Percentiles rank a stretch among this genome's conserved stretches.
phyloP scores from a whole-genome alignment of 1,140 invertebrate species.

The Lordiphosa stackelbergi region DNA sequence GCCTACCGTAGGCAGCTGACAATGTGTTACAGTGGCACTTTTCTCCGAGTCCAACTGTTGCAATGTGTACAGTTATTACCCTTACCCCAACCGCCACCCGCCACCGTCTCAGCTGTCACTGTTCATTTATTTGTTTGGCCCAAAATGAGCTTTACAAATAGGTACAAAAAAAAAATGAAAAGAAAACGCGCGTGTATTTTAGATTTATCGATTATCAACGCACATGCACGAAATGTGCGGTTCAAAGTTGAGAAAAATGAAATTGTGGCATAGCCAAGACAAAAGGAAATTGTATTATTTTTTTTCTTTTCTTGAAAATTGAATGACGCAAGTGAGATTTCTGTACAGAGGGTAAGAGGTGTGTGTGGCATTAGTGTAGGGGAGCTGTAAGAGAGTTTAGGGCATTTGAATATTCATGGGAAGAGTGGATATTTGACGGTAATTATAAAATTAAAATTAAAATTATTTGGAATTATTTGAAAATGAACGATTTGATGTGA shows the following conservation, averaged over 20 bases:
- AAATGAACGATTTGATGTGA: too few relatives aligned
- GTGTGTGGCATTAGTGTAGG: slow-evolving; percentile 11
- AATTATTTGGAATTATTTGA: too few relatives aligned
- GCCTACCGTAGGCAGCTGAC: slow-evolving; percentile 40
- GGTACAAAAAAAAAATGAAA: slow-evolving; percentile 3
- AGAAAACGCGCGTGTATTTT: slow-evolving; percentile 27
- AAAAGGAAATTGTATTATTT: slow-evolving; percentile 57
- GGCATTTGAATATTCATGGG: neutral
- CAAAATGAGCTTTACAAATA: slow-evolving; percentile 52
- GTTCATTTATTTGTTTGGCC: slow-evolving; percentile 42
- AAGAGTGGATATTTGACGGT: too few relatives aligned
- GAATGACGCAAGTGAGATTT: slow-evolving; percentile 44
- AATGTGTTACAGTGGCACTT: slow-evolving; percentile 36
- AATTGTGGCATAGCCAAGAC: slow-evolving; percentile 29
- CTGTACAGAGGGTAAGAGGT: slow-evolving; percentile 9
- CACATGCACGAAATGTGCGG: slow-evolving; percentile 31
- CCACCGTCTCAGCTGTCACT: slow-evolving; percentile 1
- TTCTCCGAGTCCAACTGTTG: slow-evolving; percentile 38
- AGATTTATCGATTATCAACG: slow-evolving; percentile 68
- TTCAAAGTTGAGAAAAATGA: slow-evolving; percentile 31
- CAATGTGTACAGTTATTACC: slow-evolving; percentile 34
- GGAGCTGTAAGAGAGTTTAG: neutral
- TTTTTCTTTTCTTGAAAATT: slow-evolving; percentile 24
- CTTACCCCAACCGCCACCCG: neutral
- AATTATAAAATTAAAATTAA: too few relatives aligned